A percentile compares a stretch with the other conserved stretches of the same genome.
Evolutionary conservation across 2,888 invertebrate genomes (phyloP).

Genomic region (Drosophila paramelanica): DNA sequence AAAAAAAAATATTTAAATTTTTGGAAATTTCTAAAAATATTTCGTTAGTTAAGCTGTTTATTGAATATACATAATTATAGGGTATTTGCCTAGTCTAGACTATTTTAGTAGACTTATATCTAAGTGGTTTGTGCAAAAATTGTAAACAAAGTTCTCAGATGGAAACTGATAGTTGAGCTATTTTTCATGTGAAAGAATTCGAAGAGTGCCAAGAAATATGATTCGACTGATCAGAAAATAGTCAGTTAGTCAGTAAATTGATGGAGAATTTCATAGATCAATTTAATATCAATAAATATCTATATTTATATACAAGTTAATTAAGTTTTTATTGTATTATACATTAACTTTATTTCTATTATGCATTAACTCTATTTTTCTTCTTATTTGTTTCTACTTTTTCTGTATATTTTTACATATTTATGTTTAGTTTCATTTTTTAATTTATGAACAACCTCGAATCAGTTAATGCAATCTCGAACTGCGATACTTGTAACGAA

Average conservation of each 20-base stretch:
- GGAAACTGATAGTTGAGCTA: constrained; percentile 21
- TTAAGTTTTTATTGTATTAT: too few species aligned
- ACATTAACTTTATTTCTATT: too few species aligned
- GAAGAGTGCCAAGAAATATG: constrained; percentile 10
- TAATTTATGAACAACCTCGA: constrained; percentile 39
- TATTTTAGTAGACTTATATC: neutral
- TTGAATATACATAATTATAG: neutral
- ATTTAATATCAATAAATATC: neutral
- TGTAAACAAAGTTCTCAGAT: constrained; percentile 48
- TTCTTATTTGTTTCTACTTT: too few species aligned
- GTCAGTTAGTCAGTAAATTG: neutral
- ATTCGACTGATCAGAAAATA: constrained; percentile 20
- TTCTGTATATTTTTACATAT: too few species aligned
- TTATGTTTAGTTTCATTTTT: constrained; percentile 24
- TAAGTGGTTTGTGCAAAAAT: constrained; percentile 43
- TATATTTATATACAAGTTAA: neutral
- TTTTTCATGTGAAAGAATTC: constrained; percentile 22
- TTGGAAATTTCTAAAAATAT: too few species aligned
- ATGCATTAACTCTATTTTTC: too few species aligned
- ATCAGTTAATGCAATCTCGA: constrained; percentile 38
- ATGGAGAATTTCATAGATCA: neutral
- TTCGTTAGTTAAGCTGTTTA: too few species aligned
- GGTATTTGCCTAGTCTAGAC: constrained; percentile 8
- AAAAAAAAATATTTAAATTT: too few species aligned
- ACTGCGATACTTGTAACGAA: constrained; percentile 34